phyloP scores from a whole-genome alignment of 2,797 vertebrate species.

The Chlorospingus semifuscus region DNA sequence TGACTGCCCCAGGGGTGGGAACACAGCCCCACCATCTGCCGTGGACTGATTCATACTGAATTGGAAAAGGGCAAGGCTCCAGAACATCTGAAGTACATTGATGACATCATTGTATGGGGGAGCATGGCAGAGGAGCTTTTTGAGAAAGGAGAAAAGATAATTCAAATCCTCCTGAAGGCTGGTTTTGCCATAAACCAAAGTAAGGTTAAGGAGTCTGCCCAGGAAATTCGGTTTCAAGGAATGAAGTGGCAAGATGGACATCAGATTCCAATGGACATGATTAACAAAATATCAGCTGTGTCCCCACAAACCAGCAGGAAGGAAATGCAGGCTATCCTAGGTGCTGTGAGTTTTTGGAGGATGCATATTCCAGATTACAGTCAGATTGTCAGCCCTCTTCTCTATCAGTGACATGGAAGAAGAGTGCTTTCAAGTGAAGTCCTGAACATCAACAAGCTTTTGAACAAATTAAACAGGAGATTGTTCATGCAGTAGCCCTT shows the following conservation, averaged over 20 bases:
- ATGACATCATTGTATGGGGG: neutral
- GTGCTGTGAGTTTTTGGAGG: neutral
- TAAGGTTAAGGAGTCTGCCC: neutral
- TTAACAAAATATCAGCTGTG: neutral
- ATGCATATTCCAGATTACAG: neutral
- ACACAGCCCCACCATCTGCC: neutral
- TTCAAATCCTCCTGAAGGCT: neutral
- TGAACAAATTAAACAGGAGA: neutral
- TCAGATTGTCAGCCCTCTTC: neutral
- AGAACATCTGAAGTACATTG: neutral
- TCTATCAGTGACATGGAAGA: neutral
- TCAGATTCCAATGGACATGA: neutral
- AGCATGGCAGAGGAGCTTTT: neutral
- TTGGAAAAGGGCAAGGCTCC: neutral
- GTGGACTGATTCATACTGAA: neutral
- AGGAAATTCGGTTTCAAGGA: neutral
- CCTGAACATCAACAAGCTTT: accelerated
- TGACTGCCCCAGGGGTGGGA: neutral
- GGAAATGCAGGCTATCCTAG: neutral
- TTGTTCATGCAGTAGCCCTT: neutral
- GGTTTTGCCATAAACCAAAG: neutral
- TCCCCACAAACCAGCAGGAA: neutral
- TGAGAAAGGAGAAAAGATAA: neutral
- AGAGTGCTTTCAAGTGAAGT: neutral
- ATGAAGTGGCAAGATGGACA: neutral